Evolutionary conservation across 1,140 invertebrate species (phyloP), one percentile per base, ranked within the genome.

Genomic region (Tetramorium parvispinum): DNA sequence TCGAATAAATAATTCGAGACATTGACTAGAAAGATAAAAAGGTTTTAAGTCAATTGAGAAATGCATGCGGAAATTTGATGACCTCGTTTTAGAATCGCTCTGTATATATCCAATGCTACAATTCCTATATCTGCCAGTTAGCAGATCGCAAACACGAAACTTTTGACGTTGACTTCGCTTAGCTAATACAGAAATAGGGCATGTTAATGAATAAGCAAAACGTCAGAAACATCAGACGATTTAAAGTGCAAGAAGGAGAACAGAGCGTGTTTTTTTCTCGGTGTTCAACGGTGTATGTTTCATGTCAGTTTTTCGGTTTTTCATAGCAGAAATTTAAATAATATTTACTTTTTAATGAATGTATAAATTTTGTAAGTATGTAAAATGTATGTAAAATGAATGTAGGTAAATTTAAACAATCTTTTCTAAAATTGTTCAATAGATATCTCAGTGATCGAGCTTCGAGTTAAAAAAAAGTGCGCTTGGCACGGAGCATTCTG

Each of bases 181-280:
- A 32, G 21, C 27, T 51, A 76, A 57, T 57, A 24, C 32, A 79
- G 18, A 61, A 77, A 46, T 76, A 76, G 21, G 51, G 37, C n/a
- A 40, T 37, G 59, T 27, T 24, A 32, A 37, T 7, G n/a, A 7
- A 40, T 13, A 32, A 24, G 3, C 5, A 53, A 73, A 6, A 75
- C 13, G n/a, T n/a, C 32, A 32, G 27, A 32, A n/a, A 32, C 32
- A n/a, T n/a, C 11, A 55, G 11, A 32, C 6, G 24, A 77, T 61
- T 4, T 10, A 3, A 49, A 65, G 16, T 37, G 18, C 6, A 3
- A 32, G 10, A 78, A n/a, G 5, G 18, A 63, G 21, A 78, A 51
- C 10, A 75, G 3, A 49, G 3, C 13, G 1, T 27, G 11, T 18
- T 13, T 27, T 27, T n/a, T 27, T 7, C 55, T 59, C n/a, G n/a